A percentile compares a stretch with the other conserved stretches of the same genome.
These are phyloP conservation scores for Protula sp. DNA, from an alignment of 2,888 invertebrate species.

Conservation along the genomic window DNA sequence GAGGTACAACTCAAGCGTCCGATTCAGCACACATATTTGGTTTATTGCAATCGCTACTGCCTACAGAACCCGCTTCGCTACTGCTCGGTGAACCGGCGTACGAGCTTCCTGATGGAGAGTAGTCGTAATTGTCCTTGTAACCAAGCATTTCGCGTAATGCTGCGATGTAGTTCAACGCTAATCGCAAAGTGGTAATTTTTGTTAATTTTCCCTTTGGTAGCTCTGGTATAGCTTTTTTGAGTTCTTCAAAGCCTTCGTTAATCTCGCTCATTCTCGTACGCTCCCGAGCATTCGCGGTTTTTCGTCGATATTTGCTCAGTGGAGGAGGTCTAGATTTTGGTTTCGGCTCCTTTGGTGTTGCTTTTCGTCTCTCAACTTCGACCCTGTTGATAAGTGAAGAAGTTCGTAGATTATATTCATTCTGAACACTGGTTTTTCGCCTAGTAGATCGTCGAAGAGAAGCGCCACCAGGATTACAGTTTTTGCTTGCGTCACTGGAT, in stretches of 20 bases:
- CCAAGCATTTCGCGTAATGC: constrained; percentile 58
- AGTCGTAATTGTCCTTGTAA: constrained; percentile 14
- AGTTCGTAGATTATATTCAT: constrained; percentile 66
- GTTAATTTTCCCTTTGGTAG: constrained; percentile 63
- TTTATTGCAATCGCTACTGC: no score
- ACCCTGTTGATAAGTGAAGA: constrained; percentile 62
- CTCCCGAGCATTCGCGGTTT: constrained; percentile 85
- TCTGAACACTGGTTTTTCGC: constrained; percentile 37
- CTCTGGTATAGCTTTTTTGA: constrained; percentile 65
- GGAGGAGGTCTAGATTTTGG: constrained; percentile 60
- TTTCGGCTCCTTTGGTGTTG: constrained; percentile 46
- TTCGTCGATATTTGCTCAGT: constrained; percentile 80
- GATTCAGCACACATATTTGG: no score
- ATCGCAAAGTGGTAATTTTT: constrained; percentile 78
- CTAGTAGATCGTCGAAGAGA: neutral
- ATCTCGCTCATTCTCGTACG: constrained; percentile 83
- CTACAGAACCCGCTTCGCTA: no score
- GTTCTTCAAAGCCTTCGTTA: constrained; percentile 78
- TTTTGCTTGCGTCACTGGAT: neutral
- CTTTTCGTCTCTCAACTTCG: constrained; percentile 54
- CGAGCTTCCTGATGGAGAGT: no score
- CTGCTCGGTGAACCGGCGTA: no score
- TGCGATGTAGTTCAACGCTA: constrained; percentile 83
- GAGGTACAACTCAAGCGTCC: no score
- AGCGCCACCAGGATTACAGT: neutral